These are phyloP conservation scores for Chloebia gouldiae DNA, from an alignment of 2,113 vertebrate genomes.

Conservation along the genomic window DNA sequence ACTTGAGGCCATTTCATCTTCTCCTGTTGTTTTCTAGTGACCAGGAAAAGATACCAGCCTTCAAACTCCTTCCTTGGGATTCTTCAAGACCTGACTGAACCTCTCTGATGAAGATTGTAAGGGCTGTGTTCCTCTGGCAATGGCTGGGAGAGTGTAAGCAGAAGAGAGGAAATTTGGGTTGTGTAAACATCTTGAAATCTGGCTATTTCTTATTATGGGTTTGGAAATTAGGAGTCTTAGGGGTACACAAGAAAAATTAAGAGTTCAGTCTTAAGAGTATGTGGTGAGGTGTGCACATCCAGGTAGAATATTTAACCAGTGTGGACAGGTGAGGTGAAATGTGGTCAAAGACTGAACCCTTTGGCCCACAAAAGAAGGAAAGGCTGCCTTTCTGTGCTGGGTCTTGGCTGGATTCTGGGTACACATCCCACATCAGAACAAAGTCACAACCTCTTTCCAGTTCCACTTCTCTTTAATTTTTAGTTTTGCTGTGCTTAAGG, in stretches of 20 bases:
- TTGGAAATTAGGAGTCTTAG: background rate
- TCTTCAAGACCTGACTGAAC: background rate
- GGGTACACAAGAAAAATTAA: background rate
- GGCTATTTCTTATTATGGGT: background rate
- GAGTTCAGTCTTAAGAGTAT: background rate
- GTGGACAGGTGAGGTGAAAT: background rate
- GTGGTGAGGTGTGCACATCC: too few species aligned
- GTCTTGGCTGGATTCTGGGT: background rate
- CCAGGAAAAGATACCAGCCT: background rate
- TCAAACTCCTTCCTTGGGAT: background rate
- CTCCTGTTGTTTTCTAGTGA: background rate
- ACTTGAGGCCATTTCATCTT: background rate
- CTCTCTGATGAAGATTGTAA: background rate
- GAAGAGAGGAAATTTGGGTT: background rate
- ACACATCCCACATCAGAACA: background rate
- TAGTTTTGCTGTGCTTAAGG: background rate
- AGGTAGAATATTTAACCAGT: background rate
- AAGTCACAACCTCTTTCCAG: background rate
- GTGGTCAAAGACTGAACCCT: background rate
- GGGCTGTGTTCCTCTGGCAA: background rate
- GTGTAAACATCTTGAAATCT: background rate
- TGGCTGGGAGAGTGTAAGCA: background rate
- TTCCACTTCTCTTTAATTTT: background rate
- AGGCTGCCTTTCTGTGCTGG: fast-evolving
- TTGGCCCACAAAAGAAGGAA: background rate